Evolutionary conservation across 2,797 vertebrate species (phyloP), one percentile per base, ranked within the genome.

Genomic region (Euphonia xanthogaster): DNA sequence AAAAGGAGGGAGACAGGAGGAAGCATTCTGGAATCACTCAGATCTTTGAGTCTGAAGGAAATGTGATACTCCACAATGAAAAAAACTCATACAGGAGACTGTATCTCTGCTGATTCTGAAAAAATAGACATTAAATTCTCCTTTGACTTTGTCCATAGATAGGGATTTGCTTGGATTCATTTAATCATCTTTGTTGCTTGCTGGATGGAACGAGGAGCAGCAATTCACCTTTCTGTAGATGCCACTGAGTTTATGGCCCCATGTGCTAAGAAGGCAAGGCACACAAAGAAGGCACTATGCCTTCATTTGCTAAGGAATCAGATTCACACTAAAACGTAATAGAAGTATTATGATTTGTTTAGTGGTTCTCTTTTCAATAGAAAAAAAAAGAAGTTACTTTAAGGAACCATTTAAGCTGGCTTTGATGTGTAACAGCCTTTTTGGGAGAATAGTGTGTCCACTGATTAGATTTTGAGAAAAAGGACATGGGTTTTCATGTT

Each of bases 261-360:
- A 27, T 53, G 3, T 17, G 33, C 62, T 80, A 85, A 48, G 12
- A 50, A 88, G 44, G 70, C 24, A 83, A 79, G 20, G 40, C 14
- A 83, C 37, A 88, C 31, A 74, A 80, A 86, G 19, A 24, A 82
- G 88, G 30, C 35, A 20, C 21, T 79, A 91, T 7, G 19, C 67
- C 71, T 94, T 35, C 44, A 44, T 88, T 88, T 71, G 55, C 65
- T 89, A 91, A 90, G 48, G 88, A 93, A 88, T 12, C 74, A 50
- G 31, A 90, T 87, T 88, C 15, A 47, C 3, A 55, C 2, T 37
- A 92, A 80, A 12, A 89, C n/a, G 35, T 20, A 48, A 88, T 45
- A 33, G 42, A 88, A 62, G 6, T 30, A 30, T 23, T 27, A 73
- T 4, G 3, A 24, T 67, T 90, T 42, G 27, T 44, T 66, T 54